Percentiles rank a stretch among this genome's conserved stretches.
phyloP scores from a whole-genome alignment of 1,140 invertebrate genomes.

The Conus betulinus region DNA sequence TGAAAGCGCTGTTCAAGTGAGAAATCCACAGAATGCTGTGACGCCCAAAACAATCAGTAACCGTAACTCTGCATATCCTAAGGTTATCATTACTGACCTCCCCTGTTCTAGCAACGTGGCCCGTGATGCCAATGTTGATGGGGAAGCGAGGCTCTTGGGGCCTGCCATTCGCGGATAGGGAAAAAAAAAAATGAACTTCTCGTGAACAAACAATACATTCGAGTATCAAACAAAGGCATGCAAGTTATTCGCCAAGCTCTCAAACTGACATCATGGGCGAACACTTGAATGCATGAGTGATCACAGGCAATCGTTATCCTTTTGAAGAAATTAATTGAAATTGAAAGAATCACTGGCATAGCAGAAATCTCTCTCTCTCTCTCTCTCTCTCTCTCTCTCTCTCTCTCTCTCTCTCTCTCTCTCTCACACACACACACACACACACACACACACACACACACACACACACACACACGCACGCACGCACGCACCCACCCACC shows the following conservation, averaged over 20 bases:
- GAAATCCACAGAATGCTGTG: too few relatives aligned
- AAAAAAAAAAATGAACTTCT: slow-evolving; percentile 10
- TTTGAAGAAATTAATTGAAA: too few relatives aligned
- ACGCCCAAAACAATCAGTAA: not conserved
- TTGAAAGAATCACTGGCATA: too few relatives aligned
- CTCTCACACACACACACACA: not conserved
- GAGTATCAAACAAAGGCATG: too few relatives aligned
- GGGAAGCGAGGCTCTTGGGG: slow-evolving; percentile 79
- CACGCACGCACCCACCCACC: too few relatives aligned
- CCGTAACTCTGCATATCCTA: not conserved
- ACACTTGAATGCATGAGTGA: too few relatives aligned
- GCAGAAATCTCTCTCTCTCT: not conserved
- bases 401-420: not conserved
- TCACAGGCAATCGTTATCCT: too few relatives aligned
- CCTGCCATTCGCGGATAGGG: slow-evolving; percentile 42
- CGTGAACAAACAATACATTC: not conserved
- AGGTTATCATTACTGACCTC: slow-evolving; percentile 76
- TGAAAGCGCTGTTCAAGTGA: too few relatives aligned
- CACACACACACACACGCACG: not conserved
- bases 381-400: not conserved
- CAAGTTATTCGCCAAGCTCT: too few relatives aligned
- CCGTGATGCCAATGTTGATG: slow-evolving; percentile 89
- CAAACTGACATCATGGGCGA: too few relatives aligned
- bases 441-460: not conserved
- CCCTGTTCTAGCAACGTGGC: slow-evolving; percentile 94